Percentiles rank a stretch among this genome's conserved stretches.
phyloP scores from a whole-genome alignment of 2,888 invertebrate species.

The Drosophila neotestacea region DNA sequence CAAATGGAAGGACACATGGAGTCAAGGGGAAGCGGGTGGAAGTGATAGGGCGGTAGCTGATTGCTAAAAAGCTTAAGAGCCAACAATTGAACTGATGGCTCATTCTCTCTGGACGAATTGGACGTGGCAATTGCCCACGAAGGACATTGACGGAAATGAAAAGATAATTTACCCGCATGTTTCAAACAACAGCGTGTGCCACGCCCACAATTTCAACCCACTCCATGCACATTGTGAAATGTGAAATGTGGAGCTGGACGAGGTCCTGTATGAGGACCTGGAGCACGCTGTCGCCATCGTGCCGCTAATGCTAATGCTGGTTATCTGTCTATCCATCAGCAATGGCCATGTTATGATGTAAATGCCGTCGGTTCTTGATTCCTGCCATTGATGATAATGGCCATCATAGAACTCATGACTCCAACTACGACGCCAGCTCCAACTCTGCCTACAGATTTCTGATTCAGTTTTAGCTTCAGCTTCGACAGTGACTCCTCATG shows the following conservation, averaged over 20 bases:
- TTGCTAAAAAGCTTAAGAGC: conserved; percentile 54
- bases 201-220: conserved; percentile 24
- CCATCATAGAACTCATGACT: conserved; percentile 11
- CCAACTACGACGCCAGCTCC: conserved; percentile 6
- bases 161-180: conserved; percentile 81
- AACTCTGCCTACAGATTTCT: conserved; percentile 5
- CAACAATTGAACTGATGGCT: conserved; percentile 44
- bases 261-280: not conserved
- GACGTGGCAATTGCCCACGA: conserved; percentile 55
- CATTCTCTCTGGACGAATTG: conserved; percentile 1
- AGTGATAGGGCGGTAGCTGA: conserved; percentile 14
- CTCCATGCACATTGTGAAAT: not conserved
- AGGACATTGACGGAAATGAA: conserved; percentile 66
- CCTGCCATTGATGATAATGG: conserved; percentile 65
- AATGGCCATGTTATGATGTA: conserved; percentile 72
- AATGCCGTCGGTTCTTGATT: conserved; percentile 45
- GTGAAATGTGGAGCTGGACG: conserved; percentile 5
- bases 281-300: conserved; percentile 1
- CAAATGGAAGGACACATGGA: not conserved
- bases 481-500: conserved; percentile 15
- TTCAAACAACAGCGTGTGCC: conserved; percentile 50
- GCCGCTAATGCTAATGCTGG: conserved; percentile 74
- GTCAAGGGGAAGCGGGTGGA: not conserved
- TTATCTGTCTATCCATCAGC: conserved; percentile 76
- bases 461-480: conserved; percentile 2